These are phyloP conservation scores for Oncorhynchus mykiss DNA, from an alignment of 2,113 vertebrate genomes.

Conservation along the genomic window DNA sequence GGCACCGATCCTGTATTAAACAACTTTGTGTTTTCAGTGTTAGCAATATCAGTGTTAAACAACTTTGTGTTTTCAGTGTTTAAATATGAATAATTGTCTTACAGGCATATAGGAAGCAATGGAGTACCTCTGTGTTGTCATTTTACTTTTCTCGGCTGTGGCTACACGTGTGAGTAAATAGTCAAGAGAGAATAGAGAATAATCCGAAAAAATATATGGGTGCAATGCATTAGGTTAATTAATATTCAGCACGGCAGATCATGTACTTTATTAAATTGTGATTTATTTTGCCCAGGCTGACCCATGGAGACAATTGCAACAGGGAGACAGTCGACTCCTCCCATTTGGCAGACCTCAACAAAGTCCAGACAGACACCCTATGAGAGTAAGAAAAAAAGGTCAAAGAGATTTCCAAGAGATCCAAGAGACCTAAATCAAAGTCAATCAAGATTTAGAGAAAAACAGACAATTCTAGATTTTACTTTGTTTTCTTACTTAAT, in stretches of 20 bases:
- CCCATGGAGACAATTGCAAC: not conserved
- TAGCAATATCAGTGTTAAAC: too few species aligned
- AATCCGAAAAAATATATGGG: not conserved
- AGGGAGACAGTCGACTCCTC: not conserved
- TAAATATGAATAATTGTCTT: not conserved
- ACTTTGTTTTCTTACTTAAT: not conserved
- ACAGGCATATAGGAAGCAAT: conserved; percentile 30
- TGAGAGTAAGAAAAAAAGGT: not conserved
- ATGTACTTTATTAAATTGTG: not conserved
- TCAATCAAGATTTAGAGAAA: not conserved
- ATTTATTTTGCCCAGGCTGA: conserved; percentile 15
- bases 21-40: too few species aligned
- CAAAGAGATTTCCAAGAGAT: too few species aligned
- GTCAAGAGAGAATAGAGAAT: too few species aligned
- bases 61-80: not conserved
- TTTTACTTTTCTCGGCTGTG: conserved; percentile 33
- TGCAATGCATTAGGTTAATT: not conserved
- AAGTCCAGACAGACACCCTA: not conserved
- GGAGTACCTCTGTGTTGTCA: conserved; percentile 26
- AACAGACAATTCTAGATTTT: too few species aligned
- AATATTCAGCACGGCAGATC: not conserved
- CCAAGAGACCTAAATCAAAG: too few species aligned
- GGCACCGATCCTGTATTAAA: too few species aligned
- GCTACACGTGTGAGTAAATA: conserved; percentile 36
- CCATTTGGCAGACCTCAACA: not conserved